phyloP scores from a whole-genome alignment of 2,888 invertebrate species.

The Yponomeuta evonymella region DNA sequence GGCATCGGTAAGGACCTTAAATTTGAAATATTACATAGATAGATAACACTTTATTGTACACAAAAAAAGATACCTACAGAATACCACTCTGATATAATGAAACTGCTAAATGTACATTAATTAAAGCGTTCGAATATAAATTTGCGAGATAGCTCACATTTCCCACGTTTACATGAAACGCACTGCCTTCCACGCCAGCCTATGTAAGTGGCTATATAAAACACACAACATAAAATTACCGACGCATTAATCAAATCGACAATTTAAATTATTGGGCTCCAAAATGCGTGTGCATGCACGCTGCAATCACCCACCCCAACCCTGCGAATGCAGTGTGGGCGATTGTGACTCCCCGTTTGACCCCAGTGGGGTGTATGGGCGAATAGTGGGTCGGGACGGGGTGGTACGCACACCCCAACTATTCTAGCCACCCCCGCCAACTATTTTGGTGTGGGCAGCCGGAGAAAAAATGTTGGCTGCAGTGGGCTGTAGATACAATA shows the following conservation, averaged over 20 bases:
- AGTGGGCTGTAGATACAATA: not conserved
- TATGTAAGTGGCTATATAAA: not conserved
- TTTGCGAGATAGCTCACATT: not conserved
- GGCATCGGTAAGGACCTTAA: too few species aligned
- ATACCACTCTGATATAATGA: not conserved
- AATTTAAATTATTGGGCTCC: conserved; percentile 72
- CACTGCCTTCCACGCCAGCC: not conserved
- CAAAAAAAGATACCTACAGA: not conserved
- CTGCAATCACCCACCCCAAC: conserved; percentile 22
- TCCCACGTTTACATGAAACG: not conserved
- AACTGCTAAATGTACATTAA: not conserved
- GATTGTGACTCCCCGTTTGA: conserved; percentile 17
- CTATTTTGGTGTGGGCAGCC: conserved; percentile 68
- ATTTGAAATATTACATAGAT: too few species aligned
- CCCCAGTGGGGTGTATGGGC: conserved; percentile 28
- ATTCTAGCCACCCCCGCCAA: conserved; percentile 48
- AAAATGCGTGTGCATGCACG: conserved; percentile 70
- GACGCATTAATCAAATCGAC: conserved; percentile 65
- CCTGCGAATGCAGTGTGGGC: not conserved
- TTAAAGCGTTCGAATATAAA: not conserved
- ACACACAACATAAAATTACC: conserved; percentile 42
- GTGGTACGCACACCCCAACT: conserved; percentile 60
- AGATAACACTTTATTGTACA: too few species aligned
- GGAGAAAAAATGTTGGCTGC: conserved; percentile 64
- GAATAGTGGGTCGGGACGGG: conserved; percentile 35